Base-by-base conservation (phyloP, 2,797 vertebrate genomes). In the Falco biarmicus region DNA sequence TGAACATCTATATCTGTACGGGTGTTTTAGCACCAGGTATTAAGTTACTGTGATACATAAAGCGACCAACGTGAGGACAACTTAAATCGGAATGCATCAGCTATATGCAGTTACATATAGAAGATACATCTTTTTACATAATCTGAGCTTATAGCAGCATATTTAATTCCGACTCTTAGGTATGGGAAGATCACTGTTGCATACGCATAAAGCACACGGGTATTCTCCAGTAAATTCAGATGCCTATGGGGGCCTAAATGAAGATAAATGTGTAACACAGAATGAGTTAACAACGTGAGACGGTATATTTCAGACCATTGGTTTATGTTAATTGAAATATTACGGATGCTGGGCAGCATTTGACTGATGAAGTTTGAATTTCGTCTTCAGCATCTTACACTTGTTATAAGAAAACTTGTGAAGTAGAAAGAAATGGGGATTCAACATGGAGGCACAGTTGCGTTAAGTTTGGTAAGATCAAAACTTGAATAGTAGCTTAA, bases 11-110 rank as follows among this genome's bases (percentile, higher is more conserved):
- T 83, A 39, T 66, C 66, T 87, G 34, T 61, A 7, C 84, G 85
- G 79, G 32, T 60, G 87, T 70, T 94, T 90, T 56, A 76, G 68
- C 32, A 80, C 39, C 66, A 83, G 51, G 28, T 77, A 63, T 84
- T 84, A 73, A 92, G 76, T 97, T 96, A 74, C 82, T 59, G 26
- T 81, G 84, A 63, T 68, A 59, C 54, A 32, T 70, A 57, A 90
- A 91, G 66, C 11, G 3, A 63, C 59, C 71, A 56, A 53, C 13
- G 0, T 82, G 48, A 87, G 29, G 53, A 90, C 45, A 87, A 70
- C 75, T 87, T 93, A 71, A 70, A 69, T 2, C 48, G 83, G 64
- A 85, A 66, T 10, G 64, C 11, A 5, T 80, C 73, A 48, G 37
- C 41, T 89, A 4, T 43, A 63, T 19, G 10, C 47, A 25, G 47